Conservation (phyloP, 2,113 vertebrate genomes). For the Solea solea region DNA sequence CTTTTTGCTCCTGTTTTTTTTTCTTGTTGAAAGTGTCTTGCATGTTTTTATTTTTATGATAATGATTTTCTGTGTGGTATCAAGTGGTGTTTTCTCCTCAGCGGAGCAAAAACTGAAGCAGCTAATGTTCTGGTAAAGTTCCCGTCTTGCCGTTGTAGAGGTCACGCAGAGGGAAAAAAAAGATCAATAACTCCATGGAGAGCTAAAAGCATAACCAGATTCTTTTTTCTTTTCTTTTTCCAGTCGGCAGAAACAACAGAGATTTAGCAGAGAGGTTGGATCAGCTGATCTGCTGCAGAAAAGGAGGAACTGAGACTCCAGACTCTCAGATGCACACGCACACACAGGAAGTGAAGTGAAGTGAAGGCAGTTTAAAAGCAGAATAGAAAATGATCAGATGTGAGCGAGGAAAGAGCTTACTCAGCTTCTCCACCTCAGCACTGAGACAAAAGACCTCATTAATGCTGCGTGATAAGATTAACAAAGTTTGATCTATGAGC, state of each 20-base stretch:
- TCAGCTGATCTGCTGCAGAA: conserved; percentile 3
- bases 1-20: conserved; percentile 41
- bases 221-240: conserved; percentile 27
- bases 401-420: not conserved
- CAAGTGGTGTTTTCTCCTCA: not conserved
- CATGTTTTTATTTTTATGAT: not conserved
- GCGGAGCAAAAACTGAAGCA: too few species aligned
- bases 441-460: not conserved
- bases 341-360: conserved; percentile 3
- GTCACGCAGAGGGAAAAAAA: not conserved
- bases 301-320: conserved; percentile 32
- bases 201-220: conserved; percentile 14
- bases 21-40: not conserved
- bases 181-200: conserved; percentile 10
- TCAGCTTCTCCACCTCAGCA: conserved; percentile 6
- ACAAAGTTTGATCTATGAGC: too few species aligned
- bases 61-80: not conserved
- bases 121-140: not conserved
- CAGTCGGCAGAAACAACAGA: conserved; percentile 30
- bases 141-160: not conserved
- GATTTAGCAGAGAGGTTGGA: too few species aligned
- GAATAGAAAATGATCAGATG: conserved; percentile 29
- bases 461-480: too few species aligned
- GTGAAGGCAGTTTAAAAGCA: conserved; percentile 16
- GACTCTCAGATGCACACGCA: not conserved